These are phyloP conservation scores for Monochamus saltuarius DNA, from an alignment of 1,140 invertebrate genomes.

Conservation along the genomic window DNA sequence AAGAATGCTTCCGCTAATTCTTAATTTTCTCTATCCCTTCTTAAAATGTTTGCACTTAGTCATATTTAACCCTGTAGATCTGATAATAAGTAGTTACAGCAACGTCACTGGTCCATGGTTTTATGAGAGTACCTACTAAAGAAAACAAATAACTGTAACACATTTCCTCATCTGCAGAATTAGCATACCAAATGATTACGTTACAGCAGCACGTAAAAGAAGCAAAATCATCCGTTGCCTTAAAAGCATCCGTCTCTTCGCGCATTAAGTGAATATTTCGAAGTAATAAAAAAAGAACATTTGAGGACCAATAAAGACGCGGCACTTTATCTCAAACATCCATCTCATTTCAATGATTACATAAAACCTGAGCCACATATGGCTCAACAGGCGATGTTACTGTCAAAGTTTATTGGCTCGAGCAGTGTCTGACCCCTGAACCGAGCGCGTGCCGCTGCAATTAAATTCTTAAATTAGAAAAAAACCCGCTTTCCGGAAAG, in stretches of 20 bases:
- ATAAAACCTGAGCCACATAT: conserved; percentile 33
- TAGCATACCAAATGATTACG: too few species aligned
- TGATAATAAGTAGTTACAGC: too few species aligned
- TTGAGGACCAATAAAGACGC: conserved; percentile 25
- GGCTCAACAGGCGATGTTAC: conserved; percentile 20
- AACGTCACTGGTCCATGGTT: too few species aligned
- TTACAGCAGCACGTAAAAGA: too few species aligned
- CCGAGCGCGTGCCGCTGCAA: conserved; percentile 32
- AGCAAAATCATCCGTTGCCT: too few species aligned
- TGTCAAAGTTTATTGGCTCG: conserved; percentile 29
- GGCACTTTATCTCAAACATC: conserved; percentile 35
- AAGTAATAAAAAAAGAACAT: conserved; percentile 20
- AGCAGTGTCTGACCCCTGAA: conserved; percentile 17
- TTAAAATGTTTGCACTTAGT: too few species aligned
- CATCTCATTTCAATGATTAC: conserved; percentile 33
- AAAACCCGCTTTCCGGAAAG: neutral
- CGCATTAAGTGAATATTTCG: conserved; percentile 13
- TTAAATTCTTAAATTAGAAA: conserved; percentile 36
- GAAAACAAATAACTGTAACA: too few species aligned
- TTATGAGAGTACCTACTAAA: too few species aligned
- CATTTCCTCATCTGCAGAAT: too few species aligned
- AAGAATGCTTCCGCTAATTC: too few species aligned
- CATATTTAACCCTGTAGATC: too few species aligned
- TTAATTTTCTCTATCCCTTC: too few species aligned
- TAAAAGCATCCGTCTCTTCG: conserved; percentile 11